Evolutionary conservation across 1,140 invertebrate species (phyloP), one percentile per base, ranked within the genome.

Genomic region (Drosophila sechellia): DNA sequence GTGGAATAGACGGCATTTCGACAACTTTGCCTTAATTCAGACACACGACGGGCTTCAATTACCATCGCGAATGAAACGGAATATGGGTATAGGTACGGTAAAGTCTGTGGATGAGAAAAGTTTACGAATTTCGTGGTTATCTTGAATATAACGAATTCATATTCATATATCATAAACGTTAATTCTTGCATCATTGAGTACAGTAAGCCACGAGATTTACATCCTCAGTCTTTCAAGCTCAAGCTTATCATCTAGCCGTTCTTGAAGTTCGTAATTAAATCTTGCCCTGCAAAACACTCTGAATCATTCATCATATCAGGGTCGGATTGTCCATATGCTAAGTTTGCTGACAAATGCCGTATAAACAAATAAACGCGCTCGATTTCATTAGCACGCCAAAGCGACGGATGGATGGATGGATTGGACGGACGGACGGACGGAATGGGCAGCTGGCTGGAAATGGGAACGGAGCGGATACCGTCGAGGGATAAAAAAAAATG

Each of bases 361-460:
- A 81, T 78, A 86, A 86, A 81, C 78, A 81, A 86, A 86, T 81
- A 81, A 86, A 79, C 43, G 83, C 75, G 83, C 84, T 86, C 83
- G 83, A 86, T 86, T 86, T 86, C 83, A 86, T 86, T 86, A 86
- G 83, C 79, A 76, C 84, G 64, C 70, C 75, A 54, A 55, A 66
- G 60, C 34, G 55, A 27, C 39, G 72, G 60, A 45, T 27, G 31
- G 52, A 35, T 34, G 48, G 54, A 35, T 35, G 11, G 43, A 50
- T 17, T n/a, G 45, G 46, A 46, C 34, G 11, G 45, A 15, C n/a
- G 31, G 60, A 45, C 43, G 8, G 43, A 55, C 27, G 74, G 79
- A 81, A 74, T 77, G 86, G 60, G 54, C 60, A 50, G 60, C 60
- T 73, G 54, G 40, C 35, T 61, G 72, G 68, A 70, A 69, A 71